These are phyloP conservation scores for Mesorhabditis belari DNA, from an alignment of 2,888 invertebrate species.

Conservation along the genomic window DNA sequence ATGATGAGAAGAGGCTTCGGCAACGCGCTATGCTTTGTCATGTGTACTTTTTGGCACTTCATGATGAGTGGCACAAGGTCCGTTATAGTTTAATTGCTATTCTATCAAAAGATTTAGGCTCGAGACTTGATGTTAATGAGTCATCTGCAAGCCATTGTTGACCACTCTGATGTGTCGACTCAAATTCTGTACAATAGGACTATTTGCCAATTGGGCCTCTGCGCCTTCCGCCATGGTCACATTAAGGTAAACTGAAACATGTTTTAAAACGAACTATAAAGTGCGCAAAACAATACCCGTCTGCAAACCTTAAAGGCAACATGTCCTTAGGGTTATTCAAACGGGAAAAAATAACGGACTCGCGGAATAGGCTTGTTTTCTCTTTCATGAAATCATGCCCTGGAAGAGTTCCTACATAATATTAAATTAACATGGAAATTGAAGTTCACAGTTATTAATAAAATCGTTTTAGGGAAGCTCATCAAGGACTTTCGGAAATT, in stretches of 20 bases:
- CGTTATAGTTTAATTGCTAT: too few species aligned
- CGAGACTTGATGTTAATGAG: conserved; percentile 87
- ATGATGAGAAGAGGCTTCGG: conserved; percentile 5
- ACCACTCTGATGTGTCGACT: conserved; percentile 94
- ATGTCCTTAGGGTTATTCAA: background rate
- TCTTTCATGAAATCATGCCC: background rate
- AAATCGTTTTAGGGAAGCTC: conserved; percentile 68
- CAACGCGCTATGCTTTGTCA: conserved; percentile 94
- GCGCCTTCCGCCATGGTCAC: conserved; percentile 94
- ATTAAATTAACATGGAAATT: background rate
- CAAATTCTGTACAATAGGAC: conserved; percentile 93
- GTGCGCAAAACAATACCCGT: too few species aligned
- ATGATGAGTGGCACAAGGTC: conserved; percentile 76
- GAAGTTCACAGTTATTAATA: background rate
- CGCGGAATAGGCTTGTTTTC: background rate
- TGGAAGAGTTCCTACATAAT: background rate
- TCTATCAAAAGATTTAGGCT: conserved; percentile 63
- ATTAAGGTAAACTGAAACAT: too few species aligned
- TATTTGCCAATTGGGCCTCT: conserved; percentile 94
- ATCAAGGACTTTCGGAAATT: conserved; percentile 90
- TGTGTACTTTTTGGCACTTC: conserved; percentile 95
- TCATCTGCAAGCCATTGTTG: conserved; percentile 94
- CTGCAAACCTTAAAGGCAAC: too few species aligned
- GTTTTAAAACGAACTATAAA: too few species aligned
- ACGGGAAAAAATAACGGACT: background rate